A percentile compares a stretch with the other conserved stretches of the same genome.
phyloP scores from a whole-genome alignment of 2,888 invertebrate species.

The Hydroisotoma schaefferi region DNA sequence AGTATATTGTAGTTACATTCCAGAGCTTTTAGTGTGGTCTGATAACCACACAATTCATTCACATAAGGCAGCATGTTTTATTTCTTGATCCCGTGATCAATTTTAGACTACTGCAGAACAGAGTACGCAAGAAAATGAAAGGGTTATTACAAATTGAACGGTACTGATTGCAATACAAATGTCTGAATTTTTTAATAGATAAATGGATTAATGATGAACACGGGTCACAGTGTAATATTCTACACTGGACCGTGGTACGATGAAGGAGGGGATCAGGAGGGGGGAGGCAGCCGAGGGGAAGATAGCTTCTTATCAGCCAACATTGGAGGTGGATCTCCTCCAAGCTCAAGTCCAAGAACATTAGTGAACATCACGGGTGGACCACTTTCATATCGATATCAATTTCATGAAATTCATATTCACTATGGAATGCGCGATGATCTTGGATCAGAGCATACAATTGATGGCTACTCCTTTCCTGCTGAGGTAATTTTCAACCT shows the following conservation, averaged over 20 bases:
- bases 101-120: no score
- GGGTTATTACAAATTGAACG: no score
- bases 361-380: conserved; percentile 90
- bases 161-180: no score
- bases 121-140: no score
- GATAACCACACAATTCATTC: no score
- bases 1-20: no score
- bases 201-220: conserved; percentile 84
- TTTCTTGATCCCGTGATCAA: no score
- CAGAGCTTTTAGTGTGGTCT: no score
- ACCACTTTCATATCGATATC: conserved; percentile 91
- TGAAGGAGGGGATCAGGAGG: conserved; percentile 36
- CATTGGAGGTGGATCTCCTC: conserved; percentile 25
- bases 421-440: conserved; percentile 89
- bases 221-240: conserved; percentile 91
- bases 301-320: conserved; percentile 25
- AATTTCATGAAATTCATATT: conserved; percentile 90
- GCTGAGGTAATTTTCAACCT: no score
- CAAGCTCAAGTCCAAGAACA: conserved; percentile 37
- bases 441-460: conserved; percentile 93
- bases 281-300: conserved; percentile 25
- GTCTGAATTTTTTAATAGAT: no score
- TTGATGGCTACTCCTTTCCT: conserved; percentile 93
- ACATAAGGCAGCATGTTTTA: no score
- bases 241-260: conserved; percentile 49